Evolutionary conservation across 2,797 vertebrate species (phyloP).

Genomic region (Ambastaia sidthimunki): DNA sequence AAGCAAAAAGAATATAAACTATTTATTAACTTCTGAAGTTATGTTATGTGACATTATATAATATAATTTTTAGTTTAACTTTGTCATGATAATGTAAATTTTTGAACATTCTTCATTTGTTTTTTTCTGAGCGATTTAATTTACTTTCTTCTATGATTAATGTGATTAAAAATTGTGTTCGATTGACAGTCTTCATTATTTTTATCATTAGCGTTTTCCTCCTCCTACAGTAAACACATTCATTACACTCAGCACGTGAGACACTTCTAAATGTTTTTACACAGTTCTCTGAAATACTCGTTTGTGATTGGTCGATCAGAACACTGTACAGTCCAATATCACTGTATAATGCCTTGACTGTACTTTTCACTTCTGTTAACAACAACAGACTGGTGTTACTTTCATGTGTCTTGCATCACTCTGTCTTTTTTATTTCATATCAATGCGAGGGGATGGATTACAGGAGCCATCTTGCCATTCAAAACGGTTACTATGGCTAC

Average conservation of each 20-base stretch:
- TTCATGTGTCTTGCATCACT: background rate
- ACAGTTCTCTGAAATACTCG: background rate
- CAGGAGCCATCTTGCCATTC: background rate
- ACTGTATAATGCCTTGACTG: background rate
- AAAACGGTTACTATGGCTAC: background rate
- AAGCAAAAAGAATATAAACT: too few species aligned
- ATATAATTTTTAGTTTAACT: too few species aligned
- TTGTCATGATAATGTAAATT: too few species aligned
- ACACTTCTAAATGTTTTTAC: conserved; percentile 4
- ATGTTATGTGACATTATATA: too few species aligned
- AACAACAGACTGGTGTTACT: too few species aligned
- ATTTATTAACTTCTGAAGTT: too few species aligned
- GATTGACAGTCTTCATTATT: background rate
- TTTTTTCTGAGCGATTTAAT: background rate
- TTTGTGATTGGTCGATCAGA: too few species aligned
- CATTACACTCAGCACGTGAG: background rate
- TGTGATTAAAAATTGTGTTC: background rate
- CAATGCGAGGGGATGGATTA: background rate
- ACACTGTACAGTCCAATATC: background rate
- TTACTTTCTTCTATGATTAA: background rate
- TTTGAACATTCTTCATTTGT: background rate
- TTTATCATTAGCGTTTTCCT: background rate
- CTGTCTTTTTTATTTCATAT: background rate
- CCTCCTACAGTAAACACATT: too few species aligned
- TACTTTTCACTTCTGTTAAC: background rate